phyloP scores from a whole-genome alignment of 2,797 vertebrate species.

The Petrocephalus sullivani region DNA sequence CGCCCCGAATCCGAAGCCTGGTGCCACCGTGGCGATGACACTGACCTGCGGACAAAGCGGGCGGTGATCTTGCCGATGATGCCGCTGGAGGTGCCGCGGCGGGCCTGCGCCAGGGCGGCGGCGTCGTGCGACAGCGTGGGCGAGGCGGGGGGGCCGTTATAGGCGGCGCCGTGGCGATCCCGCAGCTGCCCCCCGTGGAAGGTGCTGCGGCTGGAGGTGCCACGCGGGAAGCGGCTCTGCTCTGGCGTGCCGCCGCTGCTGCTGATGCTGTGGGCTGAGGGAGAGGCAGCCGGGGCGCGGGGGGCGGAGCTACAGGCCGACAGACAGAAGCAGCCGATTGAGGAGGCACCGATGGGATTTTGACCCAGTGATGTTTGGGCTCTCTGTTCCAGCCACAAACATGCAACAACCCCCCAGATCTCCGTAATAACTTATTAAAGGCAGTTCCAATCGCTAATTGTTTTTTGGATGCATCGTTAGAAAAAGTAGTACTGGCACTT shows the following conservation, averaged over 20 bases:
- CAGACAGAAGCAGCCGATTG: background rate
- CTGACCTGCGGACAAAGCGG: conserved; percentile 96
- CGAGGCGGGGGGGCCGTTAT: conserved; percentile 94
- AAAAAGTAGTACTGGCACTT: background rate
- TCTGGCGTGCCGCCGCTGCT: conserved; percentile 72
- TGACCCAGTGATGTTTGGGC: background rate
- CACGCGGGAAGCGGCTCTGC: conserved; percentile 90
- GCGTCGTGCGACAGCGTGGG: conserved; percentile 84
- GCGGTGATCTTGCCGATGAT: conserved; percentile 98
- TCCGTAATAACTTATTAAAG: background rate
- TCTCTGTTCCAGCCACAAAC: background rate
- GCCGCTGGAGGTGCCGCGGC: conserved; percentile 87
- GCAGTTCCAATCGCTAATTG: background rate
- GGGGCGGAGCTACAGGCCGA: conserved; percentile 59
- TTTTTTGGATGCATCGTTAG: background rate
- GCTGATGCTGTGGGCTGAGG: conserved; percentile 95
- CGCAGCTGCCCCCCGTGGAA: conserved; percentile 95
- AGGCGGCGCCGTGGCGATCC: conserved; percentile 87
- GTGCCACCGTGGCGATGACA: background rate
- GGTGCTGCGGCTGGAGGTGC: conserved; percentile 92
- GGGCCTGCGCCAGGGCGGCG: conserved; percentile 78
- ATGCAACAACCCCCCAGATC: background rate
- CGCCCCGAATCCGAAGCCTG: background rate
- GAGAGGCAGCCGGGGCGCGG: conserved; percentile 82
- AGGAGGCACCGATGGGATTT: background rate